These are phyloP conservation scores for Huso huso DNA, from an alignment of 2,797 vertebrate genomes.

Conservation along the genomic window DNA sequence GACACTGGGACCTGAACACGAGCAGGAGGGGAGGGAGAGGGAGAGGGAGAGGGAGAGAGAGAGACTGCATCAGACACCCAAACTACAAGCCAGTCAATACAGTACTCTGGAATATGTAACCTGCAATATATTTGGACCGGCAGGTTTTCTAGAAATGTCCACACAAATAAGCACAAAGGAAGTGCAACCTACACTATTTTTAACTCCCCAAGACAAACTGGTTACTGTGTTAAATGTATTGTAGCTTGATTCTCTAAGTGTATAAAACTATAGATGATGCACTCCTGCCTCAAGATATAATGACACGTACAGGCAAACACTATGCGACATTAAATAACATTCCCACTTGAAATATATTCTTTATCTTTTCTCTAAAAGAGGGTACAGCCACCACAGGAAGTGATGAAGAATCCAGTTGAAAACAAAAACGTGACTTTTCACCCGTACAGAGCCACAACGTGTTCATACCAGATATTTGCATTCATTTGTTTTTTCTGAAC, in stretches of 20 bases:
- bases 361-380: conserved; percentile 27
- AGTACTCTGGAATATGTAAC: background rate
- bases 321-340: too few relatives aligned
- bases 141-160: too few relatives aligned
- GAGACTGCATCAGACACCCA: background rate
- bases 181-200: too few relatives aligned
- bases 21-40: too few relatives aligned
- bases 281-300: too few relatives aligned
- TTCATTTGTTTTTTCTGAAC: conserved; percentile 35
- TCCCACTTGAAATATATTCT: conserved; percentile 26
- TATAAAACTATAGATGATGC: too few relatives aligned
- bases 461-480: conserved; percentile 32
- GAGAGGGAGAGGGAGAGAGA: background rate
- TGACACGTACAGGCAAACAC: too few relatives aligned
- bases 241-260: too few relatives aligned
- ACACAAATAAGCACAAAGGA: too few relatives aligned
- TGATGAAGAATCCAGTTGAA: conserved; percentile 10
- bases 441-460: conserved; percentile 19
- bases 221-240: too few relatives aligned
- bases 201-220: too few relatives aligned
- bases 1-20: conserved; percentile 82
- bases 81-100: background rate
- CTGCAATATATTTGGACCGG: too few relatives aligned
- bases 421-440: conserved; percentile 21
- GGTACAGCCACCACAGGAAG: conserved; percentile 8